Evolutionary conservation across 1,140 invertebrate species (phyloP).

Genomic region (Scaptodrosophila lebanonensis): DNA sequence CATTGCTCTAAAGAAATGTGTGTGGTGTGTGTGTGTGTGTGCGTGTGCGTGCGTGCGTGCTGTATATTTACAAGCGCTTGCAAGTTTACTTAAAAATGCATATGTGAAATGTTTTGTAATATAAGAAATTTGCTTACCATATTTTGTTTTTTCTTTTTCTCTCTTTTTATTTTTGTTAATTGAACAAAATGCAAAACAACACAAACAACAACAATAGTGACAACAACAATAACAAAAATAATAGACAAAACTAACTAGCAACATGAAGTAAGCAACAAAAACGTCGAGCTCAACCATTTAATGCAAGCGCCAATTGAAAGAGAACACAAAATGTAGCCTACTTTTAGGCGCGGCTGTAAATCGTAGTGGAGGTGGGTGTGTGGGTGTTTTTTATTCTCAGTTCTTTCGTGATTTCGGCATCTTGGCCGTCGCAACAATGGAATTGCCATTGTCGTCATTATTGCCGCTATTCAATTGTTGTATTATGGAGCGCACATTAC

Average conservation of each 20-base stretch:
- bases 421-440: slow-evolving; percentile 25
- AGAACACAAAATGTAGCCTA: neutral
- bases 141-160: no score
- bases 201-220: slow-evolving; percentile 54
- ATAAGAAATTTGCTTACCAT: slow-evolving; percentile 73
- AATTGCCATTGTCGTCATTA: slow-evolving; percentile 36
- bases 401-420: slow-evolving; percentile 30
- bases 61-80: slow-evolving; percentile 61
- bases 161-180: no score
- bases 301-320: slow-evolving; percentile 11
- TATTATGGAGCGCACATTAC: slow-evolving; percentile 68
- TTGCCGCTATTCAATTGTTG: slow-evolving; percentile 57
- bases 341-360: neutral
- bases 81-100: slow-evolving; percentile 57
- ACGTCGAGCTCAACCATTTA: slow-evolving; percentile 2
- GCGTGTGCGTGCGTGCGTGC: slow-evolving; percentile 11
- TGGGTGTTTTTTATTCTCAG: neutral
- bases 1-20: no score
- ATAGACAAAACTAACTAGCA: slow-evolving; percentile 34
- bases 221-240: slow-evolving; percentile 52
- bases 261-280: slow-evolving; percentile 30
- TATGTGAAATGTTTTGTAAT: slow-evolving; percentile 36
- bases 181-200: slow-evolving; percentile 57
- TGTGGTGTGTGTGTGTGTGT: slow-evolving; percentile 1
- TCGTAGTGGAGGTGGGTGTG: neutral